Conservation (phyloP, 2,113 vertebrate species). For the Herpetotheres cachinnans region DNA sequence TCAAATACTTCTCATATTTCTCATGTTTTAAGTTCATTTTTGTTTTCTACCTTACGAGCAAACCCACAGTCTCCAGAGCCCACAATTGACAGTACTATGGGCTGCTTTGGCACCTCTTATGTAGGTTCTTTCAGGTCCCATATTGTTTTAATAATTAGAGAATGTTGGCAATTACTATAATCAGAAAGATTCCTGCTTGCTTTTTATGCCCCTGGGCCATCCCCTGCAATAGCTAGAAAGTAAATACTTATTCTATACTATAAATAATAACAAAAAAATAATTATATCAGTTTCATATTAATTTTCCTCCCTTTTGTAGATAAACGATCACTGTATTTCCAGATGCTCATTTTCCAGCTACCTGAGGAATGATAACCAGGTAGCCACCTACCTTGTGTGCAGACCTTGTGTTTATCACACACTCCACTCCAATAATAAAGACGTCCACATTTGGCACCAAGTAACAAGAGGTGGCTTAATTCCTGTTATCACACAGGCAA, state of each 20-base stretch:
- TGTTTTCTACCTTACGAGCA: neutral
- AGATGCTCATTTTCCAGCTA: neutral
- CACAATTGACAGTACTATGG: fast-evolving
- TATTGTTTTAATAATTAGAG: neutral
- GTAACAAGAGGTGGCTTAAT: neutral
- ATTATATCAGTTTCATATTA: neutral
- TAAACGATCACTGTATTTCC: neutral
- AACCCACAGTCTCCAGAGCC: neutral
- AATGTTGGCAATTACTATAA: neutral
- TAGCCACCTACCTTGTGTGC: neutral
- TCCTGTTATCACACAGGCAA: neutral
- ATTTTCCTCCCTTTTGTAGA: neutral
- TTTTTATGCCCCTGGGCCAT: neutral
- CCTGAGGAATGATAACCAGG: neutral
- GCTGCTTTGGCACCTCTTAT: neutral
- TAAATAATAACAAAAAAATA: neutral
- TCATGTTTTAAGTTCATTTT: neutral
- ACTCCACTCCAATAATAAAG: neutral
- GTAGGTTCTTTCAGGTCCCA: neutral
- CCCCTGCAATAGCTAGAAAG: neutral
- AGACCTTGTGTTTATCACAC: neutral
- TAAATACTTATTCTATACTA: neutral
- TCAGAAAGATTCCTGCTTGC: neutral
- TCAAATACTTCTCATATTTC: neutral
- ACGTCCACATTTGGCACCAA: neutral